A percentile compares a stretch with the other conserved stretches of the same genome.
Conservation (phyloP, 2,113 vertebrate species). For the Corvus hawaiiensis region DNA sequence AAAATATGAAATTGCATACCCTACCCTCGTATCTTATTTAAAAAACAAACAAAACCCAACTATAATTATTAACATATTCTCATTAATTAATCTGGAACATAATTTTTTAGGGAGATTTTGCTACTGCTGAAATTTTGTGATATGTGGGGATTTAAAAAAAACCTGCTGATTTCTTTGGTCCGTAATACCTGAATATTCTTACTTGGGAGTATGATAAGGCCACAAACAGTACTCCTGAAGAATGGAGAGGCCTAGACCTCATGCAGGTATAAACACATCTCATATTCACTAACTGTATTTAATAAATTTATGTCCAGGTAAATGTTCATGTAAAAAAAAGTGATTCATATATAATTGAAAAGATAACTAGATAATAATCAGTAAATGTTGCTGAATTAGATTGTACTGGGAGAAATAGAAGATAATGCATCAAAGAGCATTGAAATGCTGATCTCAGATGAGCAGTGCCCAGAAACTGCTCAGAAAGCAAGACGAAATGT, state of each 20-base stretch:
- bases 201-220: not conserved
- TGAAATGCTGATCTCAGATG: not conserved
- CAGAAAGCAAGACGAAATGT: not conserved
- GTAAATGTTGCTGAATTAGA: not conserved
- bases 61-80: not conserved
- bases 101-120: not conserved
- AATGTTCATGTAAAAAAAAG: not conserved
- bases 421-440: not conserved
- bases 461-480: not conserved
- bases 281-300: not conserved
- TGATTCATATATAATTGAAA: not conserved
- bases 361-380: not conserved
- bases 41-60: not conserved
- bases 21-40: not conserved
- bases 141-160: accelerated
- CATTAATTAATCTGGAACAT: not conserved
- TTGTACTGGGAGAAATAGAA: not conserved
- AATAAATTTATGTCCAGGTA: not conserved
- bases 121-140: not conserved
- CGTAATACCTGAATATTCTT: not conserved
- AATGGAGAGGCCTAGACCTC: accelerated
- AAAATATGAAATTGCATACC: not conserved
- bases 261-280: not conserved
- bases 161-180: not conserved
- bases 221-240: not conserved